These are phyloP conservation scores for Brachypalpus laphriformis DNA, from an alignment of 2,888 invertebrate genomes.

Conservation along the genomic window DNA sequence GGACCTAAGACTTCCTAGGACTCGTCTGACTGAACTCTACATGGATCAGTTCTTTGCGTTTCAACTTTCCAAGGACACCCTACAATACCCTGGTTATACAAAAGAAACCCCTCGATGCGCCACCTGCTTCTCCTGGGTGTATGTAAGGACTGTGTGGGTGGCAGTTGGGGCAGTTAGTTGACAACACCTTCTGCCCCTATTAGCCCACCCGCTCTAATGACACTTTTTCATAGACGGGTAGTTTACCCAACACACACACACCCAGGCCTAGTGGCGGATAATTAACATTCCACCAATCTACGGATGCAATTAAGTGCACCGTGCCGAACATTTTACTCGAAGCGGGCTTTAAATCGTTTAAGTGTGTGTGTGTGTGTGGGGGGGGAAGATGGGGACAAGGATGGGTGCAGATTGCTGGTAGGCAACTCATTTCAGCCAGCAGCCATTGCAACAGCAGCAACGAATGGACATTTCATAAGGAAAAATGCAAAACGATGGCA, in stretches of 20 bases:
- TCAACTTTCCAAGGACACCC: too few relatives aligned
- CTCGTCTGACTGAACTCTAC: too few relatives aligned
- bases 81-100: too few relatives aligned
- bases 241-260: not conserved
- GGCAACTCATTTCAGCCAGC: too few relatives aligned
- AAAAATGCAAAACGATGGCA: slow-evolving; percentile 38
- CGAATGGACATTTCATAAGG: slow-evolving; percentile 46
- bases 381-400: not conserved
- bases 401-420: too few relatives aligned
- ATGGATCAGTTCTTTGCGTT: too few relatives aligned
- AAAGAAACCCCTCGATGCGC: too few relatives aligned
- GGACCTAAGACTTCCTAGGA: too few relatives aligned
- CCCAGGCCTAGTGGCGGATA: slow-evolving; percentile 15
- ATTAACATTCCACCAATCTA: slow-evolving; percentile 57
- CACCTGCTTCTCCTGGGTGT: too few relatives aligned
- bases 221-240: slow-evolving; percentile 9
- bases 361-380: not conserved
- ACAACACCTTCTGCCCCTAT: not conserved
- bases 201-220: slow-evolving; percentile 10
- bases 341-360: slow-evolving; percentile 15
- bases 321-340: slow-evolving; percentile 45
- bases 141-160: too few relatives aligned
- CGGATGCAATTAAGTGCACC: slow-evolving; percentile 58
- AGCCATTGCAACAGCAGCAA: slow-evolving; percentile 35
- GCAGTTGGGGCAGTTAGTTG: too few relatives aligned